Conservation (phyloP, 2,113 vertebrate species). For the Marmota monax region DNA sequence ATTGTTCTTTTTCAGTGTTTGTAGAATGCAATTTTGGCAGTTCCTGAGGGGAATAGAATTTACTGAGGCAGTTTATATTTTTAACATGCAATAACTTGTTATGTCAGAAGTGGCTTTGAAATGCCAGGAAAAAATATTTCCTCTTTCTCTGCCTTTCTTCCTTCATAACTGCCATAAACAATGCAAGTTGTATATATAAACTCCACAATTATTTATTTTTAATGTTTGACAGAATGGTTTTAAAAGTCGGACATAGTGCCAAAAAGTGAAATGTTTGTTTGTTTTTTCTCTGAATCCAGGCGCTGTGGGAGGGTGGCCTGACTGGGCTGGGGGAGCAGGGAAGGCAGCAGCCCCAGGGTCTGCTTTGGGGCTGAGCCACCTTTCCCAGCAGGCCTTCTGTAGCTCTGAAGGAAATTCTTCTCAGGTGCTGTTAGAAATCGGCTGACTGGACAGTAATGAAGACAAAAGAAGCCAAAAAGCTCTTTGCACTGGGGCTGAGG, state of each 20-base stretch:
- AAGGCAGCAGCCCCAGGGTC: not conserved
- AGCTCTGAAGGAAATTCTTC: not conserved
- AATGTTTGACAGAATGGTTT: conserved; percentile 56
- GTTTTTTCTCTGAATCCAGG: conserved; percentile 39
- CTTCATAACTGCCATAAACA: conserved; percentile 65
- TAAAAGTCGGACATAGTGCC: conserved; percentile 53
- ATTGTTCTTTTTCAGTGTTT: conserved; percentile 45
- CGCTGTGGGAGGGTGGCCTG: not conserved
- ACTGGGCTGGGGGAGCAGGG: not conserved
- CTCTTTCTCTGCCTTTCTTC: conserved; percentile 45
- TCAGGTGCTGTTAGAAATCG: not conserved
- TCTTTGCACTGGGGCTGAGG: not conserved
- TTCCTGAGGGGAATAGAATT: conserved; percentile 46
- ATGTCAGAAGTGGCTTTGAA: conserved; percentile 71
- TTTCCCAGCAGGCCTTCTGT: not conserved
- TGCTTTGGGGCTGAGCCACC: not conserved
- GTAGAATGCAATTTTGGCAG: conserved; percentile 55
- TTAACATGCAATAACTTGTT: conserved; percentile 62
- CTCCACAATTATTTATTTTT: conserved; percentile 53
- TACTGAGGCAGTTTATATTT: conserved; percentile 54
- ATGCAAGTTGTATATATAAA: conserved; percentile 53
- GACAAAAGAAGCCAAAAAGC: not conserved
- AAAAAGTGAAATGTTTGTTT: conserved; percentile 52
- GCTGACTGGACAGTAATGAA: not conserved
- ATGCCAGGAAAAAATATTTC: conserved; percentile 63